Evolutionary conservation across 2,888 invertebrate genomes (phyloP).

Genomic region (Candidula unifasciata): DNA sequence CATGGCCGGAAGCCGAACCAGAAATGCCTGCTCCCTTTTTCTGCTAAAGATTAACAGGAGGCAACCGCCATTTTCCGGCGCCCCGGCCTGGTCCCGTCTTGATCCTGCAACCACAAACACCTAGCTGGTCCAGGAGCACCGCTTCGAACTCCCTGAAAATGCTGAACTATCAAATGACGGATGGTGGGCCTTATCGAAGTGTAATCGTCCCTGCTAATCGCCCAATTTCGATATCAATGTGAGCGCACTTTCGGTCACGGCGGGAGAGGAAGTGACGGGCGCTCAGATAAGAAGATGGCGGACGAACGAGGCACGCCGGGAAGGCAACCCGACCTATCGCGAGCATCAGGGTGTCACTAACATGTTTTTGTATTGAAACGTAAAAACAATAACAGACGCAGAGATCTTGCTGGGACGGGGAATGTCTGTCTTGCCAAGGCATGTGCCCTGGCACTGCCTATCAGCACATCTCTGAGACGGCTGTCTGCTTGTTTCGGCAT

Average conservation of each 20-base stretch:
- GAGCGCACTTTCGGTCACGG: conserved; percentile 44
- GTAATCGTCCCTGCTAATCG: conserved; percentile 55
- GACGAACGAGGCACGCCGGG: conserved; percentile 44
- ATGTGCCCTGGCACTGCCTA: conserved; percentile 28
- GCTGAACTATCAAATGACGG: conserved; percentile 56
- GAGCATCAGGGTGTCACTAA: conserved; percentile 44
- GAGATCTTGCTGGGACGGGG: conserved; percentile 23
- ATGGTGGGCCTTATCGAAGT: conserved; percentile 54
- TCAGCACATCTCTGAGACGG: conserved; percentile 39
- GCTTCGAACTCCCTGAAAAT: conserved; percentile 23
- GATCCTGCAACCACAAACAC: not conserved
- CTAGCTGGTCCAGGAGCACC: not conserved
- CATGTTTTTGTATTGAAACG: conserved; percentile 48
- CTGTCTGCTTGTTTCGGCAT: not conserved
- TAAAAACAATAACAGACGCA: conserved; percentile 46
- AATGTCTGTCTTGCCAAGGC: conserved; percentile 36
- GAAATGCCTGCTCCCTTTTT: conserved; percentile 27
- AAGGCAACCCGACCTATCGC: conserved; percentile 46
- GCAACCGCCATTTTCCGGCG: conserved; percentile 28
- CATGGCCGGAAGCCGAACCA: conserved; percentile 36
- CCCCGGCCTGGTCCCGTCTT: not conserved
- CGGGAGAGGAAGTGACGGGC: conserved; percentile 49
- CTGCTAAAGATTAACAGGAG: conserved; percentile 33
- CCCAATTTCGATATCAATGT: conserved; percentile 46
- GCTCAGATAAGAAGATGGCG: conserved; percentile 49